Conservation (phyloP, 2,797 vertebrate genomes). For the Kryptolebias ocellatus region DNA sequence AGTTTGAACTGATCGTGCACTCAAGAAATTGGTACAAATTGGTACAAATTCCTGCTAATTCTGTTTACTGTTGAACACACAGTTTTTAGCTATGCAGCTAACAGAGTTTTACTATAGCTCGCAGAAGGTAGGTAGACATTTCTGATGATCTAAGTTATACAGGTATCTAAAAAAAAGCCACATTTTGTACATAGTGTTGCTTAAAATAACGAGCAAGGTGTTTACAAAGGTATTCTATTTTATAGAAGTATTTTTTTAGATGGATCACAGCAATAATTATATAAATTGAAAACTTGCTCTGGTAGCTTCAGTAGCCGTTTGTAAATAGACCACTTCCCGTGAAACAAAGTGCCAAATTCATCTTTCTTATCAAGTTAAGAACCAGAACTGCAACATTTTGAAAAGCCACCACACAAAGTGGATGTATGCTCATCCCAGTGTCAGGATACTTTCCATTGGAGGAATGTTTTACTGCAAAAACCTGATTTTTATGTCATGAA, state of each 20-base stretch:
- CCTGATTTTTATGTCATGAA: constrained; percentile 29
- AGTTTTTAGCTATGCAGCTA: constrained; percentile 41
- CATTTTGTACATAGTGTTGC: constrained; percentile 51
- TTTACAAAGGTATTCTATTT: constrained; percentile 71
- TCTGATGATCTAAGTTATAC: constrained; percentile 25
- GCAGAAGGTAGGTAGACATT: constrained; percentile 28
- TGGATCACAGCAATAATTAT: constrained; percentile 56
- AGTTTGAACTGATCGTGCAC: constrained; percentile 46
- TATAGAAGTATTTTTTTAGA: constrained; percentile 63
- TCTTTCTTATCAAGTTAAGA: constrained; percentile 28
- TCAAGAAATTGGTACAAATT: constrained; percentile 54
- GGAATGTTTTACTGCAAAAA: constrained; percentile 21
- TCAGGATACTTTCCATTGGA: constrained; percentile 54
- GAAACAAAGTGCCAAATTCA: constrained; percentile 59
- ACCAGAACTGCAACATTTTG: constrained; percentile 40
- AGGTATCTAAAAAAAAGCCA: constrained; percentile 18
- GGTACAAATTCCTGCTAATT: constrained; percentile 45
- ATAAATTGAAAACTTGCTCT: constrained; percentile 23
- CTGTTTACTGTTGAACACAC: constrained; percentile 32
- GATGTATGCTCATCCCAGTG: constrained; percentile 32
- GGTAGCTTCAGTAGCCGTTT: constrained; percentile 35
- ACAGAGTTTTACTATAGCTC: constrained; percentile 56
- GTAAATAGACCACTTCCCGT: constrained; percentile 43
- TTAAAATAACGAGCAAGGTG: constrained; percentile 46
- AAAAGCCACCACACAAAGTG: constrained; percentile 30